Evolutionary conservation across 2,797 vertebrate genomes (phyloP), one percentile per base, ranked within the genome.

Genomic region (Carcharodon carcharias): DNA sequence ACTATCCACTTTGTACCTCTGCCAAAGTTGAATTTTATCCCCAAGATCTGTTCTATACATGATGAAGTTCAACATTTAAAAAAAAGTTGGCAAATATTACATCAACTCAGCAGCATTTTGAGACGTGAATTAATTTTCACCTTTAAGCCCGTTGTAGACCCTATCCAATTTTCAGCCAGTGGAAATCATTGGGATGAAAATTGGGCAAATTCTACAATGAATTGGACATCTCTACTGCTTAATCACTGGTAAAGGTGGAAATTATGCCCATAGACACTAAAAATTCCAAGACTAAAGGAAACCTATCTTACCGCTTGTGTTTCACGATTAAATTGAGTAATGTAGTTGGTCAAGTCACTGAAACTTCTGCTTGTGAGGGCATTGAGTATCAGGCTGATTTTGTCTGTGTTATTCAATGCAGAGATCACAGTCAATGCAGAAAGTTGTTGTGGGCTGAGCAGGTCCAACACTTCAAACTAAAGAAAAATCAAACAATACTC

Each of bases 291-390:
- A 14, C 63, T 26, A 69, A 95, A 95, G 65, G 9, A 56, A 73
- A 6, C 7, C 16, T 54, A 21, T 95, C 94, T 95, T 31, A 77
- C 94, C 94, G 0, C 12, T 97, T 97, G 56, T 96, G 96, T 1
- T 73, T 82, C 1, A 1, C 21, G 96, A 97, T 69, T 67, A 97
- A 97, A 23, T 96, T 65, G 0, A 96, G 96, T 77, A 96, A 95
- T 3, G 85, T 96, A 3, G 45, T 0, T 3, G 95, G 45, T 5
- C 96, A 50, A 63, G 96, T 96, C 12, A 77, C 65, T 23, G 56
- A 56, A 21, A 35, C 45, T 6, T 73, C 40, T 3, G 69, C 63
- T 50, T 63, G 12, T 31, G 45, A 97, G 63, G 23, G 96, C 96
- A 0, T 88, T 77, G 65, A 97, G 95, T 28, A 97, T 11, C 0